Conservation (phyloP, 2,888 invertebrate genomes). For the Nycteola revayana region DNA sequence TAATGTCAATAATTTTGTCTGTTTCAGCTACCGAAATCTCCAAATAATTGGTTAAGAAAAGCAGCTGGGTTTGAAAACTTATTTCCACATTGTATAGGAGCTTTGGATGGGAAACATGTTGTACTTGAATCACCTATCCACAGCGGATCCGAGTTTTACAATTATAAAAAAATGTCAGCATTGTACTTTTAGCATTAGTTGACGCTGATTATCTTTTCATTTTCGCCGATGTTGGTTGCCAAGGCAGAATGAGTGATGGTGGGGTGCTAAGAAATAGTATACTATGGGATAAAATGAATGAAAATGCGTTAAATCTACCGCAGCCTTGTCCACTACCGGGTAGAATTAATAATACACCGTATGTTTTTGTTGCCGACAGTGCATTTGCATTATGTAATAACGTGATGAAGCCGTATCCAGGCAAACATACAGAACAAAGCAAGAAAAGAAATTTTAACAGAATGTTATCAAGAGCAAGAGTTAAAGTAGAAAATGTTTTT, state of each 20-base stretch:
- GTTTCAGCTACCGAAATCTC: too few species aligned
- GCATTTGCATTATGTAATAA: conserved; percentile 3
- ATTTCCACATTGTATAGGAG: too few species aligned
- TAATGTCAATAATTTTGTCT: too few species aligned
- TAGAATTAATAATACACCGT: conserved; percentile 1
- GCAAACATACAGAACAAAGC: conserved; percentile 1
- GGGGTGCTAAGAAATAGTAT: conserved; percentile 5
- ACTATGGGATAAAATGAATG: not conserved
- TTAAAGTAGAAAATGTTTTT: conserved; percentile 3
- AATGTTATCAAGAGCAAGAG: conserved; percentile 2
- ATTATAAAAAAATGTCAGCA: too few species aligned
- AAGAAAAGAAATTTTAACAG: conserved; percentile 5
- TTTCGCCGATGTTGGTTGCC: conserved; percentile 7
- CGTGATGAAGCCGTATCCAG: conserved; percentile 5
- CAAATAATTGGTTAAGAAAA: too few species aligned
- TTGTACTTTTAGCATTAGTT: conserved; percentile 7
- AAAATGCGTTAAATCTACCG: not conserved
- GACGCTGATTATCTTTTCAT: conserved; percentile 7
- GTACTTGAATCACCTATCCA: too few species aligned
- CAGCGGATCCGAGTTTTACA: too few species aligned
- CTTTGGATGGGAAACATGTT: too few species aligned
- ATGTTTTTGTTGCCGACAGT: conserved; percentile 5
- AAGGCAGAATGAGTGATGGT: conserved; percentile 9
- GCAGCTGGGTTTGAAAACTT: too few species aligned
- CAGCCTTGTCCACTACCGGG: not conserved